These are phyloP conservation scores for Mimachlamys varia DNA, from an alignment of 2,888 invertebrate species.

Conservation along the genomic window DNA sequence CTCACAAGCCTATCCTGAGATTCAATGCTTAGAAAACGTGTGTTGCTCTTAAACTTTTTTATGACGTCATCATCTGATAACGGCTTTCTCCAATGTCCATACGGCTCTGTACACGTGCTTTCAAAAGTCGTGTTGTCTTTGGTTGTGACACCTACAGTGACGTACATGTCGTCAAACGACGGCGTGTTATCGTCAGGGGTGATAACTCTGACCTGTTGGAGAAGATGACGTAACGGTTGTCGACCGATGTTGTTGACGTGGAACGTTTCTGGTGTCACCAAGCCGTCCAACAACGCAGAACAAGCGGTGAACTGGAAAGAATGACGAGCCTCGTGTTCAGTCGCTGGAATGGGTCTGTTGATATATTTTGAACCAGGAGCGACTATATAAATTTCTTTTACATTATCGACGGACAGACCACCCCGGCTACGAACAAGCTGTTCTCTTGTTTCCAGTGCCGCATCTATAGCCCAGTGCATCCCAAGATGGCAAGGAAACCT, in stretches of 20 bases:
- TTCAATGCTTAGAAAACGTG: constrained; percentile 43
- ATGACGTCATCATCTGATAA: constrained; percentile 63
- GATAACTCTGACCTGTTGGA: constrained; percentile 59
- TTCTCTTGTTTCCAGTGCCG: constrained; percentile 54
- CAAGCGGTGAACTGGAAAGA: constrained; percentile 72
- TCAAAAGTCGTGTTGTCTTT: constrained; percentile 54
- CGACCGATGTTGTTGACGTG: constrained; percentile 49
- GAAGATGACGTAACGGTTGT: constrained; percentile 56
- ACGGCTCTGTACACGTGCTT: constrained; percentile 65
- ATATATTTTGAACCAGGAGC: constrained; percentile 70
- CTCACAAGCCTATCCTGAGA: constrained; percentile 43
- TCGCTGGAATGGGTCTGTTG: constrained; percentile 66
- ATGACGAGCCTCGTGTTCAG: constrained; percentile 69
- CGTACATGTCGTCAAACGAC: constrained; percentile 70
- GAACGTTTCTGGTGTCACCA: constrained; percentile 61
- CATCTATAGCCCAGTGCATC: constrained; percentile 74
- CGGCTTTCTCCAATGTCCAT: constrained; percentile 72
- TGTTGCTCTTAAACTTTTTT: constrained; percentile 65
- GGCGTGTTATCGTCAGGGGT: constrained; percentile 63
- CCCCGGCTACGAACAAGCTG: constrained; percentile 36
- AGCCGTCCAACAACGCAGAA: constrained; percentile 67
- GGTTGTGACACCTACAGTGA: constrained; percentile 59
- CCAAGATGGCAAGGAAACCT: constrained; percentile 74
- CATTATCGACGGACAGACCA: constrained; percentile 41
- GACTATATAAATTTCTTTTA: constrained; percentile 58